Base-by-base conservation (phyloP, 2,888 invertebrate species). In the Morpho helenor region DNA sequence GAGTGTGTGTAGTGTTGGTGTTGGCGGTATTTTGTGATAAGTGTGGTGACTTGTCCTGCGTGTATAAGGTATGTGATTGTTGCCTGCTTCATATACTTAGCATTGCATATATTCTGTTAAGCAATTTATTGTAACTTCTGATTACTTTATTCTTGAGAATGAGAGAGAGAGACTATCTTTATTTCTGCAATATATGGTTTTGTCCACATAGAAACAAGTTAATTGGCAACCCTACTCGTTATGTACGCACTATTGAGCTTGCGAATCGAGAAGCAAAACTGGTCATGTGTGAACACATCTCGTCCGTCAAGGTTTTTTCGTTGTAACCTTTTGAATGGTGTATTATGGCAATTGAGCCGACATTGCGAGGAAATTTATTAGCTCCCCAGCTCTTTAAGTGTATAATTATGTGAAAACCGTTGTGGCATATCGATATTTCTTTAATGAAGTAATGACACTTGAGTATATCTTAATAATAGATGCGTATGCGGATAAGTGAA, bases 171-270 rank as follows among this genome's bases (percentile, higher is more conserved):
- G 31, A 31, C 31, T 31, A 31, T 31, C 31, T 31, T 31, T 31
- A 3, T 31, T 5, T 31, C 31, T 16, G 16, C 16, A 16, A 16
- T 16, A 16, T 0, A 31, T 31, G 3, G 5, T 31, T 3, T 31
- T 43, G 6, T 52, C 52, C 46, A 2, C 8, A 39, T 23, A 16
- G n/a, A 39, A 44, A 16, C 44, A 16, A 39, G 22, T 39, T 44
- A 6, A 9, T 7, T 55, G 49, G 55, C 8, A 10, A 39, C 31
- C 43, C 43, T 9, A 44, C 54, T 61, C 59, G 56, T 56, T 63
- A 61, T 55, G 49, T 58, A 60, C 59, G 56, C 59, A 58, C 63
- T 60, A 65, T 63, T 60, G 57, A 59, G 44, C 57, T 48, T 56
- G 65, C 65, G 57, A 65, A 61, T 62, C 52, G 58, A 49, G 47